Conservation (phyloP, 2,797 vertebrate genomes). For the Falco peregrinus region DNA sequence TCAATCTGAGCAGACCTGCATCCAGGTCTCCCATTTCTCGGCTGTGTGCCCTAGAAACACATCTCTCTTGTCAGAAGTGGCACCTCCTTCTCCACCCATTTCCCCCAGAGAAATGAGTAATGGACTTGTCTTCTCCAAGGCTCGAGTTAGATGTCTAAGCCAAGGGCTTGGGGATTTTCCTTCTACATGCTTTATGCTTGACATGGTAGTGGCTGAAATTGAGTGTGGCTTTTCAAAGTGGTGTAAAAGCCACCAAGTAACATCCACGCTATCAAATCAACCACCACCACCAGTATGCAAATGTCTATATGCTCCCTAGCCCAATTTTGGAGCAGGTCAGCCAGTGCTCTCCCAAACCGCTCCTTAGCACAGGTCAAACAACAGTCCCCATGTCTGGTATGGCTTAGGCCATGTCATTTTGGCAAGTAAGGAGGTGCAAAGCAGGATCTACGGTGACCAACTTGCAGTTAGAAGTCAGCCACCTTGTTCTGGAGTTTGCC, state of each 20-base stretch:
- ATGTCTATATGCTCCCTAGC: background rate
- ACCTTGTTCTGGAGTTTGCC: background rate
- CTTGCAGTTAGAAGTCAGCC: background rate
- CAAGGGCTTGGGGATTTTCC: background rate
- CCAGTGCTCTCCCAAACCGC: background rate
- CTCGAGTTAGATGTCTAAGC: background rate
- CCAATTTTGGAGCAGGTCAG: background rate
- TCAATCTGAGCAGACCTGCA: background rate
- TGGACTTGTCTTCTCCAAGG: background rate
- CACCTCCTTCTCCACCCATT: background rate
- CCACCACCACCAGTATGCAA: background rate
- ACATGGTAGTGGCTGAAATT: background rate
- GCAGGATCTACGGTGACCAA: background rate
- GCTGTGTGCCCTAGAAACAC: background rate
- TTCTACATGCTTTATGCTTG: background rate
- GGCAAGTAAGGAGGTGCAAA: background rate
- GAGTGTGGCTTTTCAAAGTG: background rate
- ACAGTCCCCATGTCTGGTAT: background rate
- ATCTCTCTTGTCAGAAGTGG: background rate
- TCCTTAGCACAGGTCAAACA: background rate
- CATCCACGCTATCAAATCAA: background rate
- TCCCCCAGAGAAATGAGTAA: background rate
- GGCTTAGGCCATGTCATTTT: background rate
- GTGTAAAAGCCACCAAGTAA: background rate
- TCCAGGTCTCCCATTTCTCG: background rate